These are phyloP conservation scores for Pyrochroa serraticornis DNA, from an alignment of 2,888 invertebrate species.

Conservation along the genomic window DNA sequence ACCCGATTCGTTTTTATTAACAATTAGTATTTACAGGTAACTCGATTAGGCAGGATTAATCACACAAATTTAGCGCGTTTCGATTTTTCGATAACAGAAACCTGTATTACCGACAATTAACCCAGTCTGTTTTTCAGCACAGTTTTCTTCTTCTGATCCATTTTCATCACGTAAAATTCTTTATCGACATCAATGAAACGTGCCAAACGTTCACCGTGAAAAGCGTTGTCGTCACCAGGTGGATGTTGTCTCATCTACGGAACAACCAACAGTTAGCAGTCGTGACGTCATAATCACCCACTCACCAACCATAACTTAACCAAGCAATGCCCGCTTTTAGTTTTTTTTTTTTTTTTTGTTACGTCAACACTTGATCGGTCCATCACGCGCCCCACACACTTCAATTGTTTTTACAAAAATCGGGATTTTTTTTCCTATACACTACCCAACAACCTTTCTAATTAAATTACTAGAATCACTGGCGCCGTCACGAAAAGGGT, in stretches of 20 bases:
- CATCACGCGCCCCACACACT: no score
- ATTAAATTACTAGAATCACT: background rate
- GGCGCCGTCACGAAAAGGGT: background rate
- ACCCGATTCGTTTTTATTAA: conserved; percentile 3
- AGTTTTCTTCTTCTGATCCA: conserved; percentile 35
- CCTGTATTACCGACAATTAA: background rate
- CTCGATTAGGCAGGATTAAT: conserved; percentile 3
- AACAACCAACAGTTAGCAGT: conserved; percentile 31
- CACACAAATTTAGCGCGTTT: background rate
- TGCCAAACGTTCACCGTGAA: conserved; percentile 59
- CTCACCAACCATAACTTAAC: conserved; percentile 8
- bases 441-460: conserved; percentile 3
- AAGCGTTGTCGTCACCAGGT: conserved; percentile 67
- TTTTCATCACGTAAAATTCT: conserved; percentile 51
- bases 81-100: background rate
- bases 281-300: conserved; percentile 3
- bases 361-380: no score
- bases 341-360: conserved; percentile 4
- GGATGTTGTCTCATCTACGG: conserved; percentile 71
- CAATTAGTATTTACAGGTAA: conserved; percentile 20
- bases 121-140: conserved; percentile 14
- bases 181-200: conserved; percentile 62
- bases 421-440: background rate
- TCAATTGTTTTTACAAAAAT: conserved; percentile 1
- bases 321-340: conserved; percentile 16